These are phyloP conservation scores for Lepidurus couesii DNA, from an alignment of 1,140 invertebrate genomes.

Conservation along the genomic window DNA sequence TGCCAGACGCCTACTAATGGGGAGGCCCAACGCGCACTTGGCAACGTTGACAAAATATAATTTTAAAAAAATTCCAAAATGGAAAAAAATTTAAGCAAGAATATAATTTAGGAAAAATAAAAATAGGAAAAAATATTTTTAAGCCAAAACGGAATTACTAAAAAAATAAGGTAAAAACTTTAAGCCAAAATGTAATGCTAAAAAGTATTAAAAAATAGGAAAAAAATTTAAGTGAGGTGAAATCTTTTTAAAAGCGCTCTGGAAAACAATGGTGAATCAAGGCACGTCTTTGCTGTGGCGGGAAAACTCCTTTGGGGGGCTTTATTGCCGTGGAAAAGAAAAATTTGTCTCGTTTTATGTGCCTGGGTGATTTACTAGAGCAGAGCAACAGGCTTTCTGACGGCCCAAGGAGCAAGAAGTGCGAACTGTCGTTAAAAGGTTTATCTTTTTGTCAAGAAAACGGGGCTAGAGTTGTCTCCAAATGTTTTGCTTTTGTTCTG, in stretches of 20 bases:
- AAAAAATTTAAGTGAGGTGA: too few relatives aligned
- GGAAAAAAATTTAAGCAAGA: too few relatives aligned
- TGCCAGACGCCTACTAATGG: slow-evolving; percentile 1
- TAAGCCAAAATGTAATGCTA: too few relatives aligned
- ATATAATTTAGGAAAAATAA: too few relatives aligned
- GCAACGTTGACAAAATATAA: neutral
- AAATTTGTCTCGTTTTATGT: neutral
- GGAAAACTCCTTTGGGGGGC: too few relatives aligned
- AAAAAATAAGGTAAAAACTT: too few relatives aligned
- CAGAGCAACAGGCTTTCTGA: neutral
- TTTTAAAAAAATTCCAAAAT: neutral
- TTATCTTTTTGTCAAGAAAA: neutral
- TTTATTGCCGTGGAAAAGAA: too few relatives aligned
- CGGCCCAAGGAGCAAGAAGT: neutral
- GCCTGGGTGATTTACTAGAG: neutral
- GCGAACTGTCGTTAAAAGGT: neutral
- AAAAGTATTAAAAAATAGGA: too few relatives aligned
- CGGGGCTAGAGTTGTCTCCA: neutral
- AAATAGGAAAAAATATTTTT: neutral
- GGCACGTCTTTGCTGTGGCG: too few relatives aligned
- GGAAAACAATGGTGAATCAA: neutral
- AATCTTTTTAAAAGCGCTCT: neutral
- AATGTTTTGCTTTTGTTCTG: too few relatives aligned
- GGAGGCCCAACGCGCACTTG: slow-evolving; percentile 5
- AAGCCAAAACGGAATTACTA: neutral